Base-by-base conservation (phyloP, 2,888 invertebrate species). In the Choristoneura rosaceana region DNA sequence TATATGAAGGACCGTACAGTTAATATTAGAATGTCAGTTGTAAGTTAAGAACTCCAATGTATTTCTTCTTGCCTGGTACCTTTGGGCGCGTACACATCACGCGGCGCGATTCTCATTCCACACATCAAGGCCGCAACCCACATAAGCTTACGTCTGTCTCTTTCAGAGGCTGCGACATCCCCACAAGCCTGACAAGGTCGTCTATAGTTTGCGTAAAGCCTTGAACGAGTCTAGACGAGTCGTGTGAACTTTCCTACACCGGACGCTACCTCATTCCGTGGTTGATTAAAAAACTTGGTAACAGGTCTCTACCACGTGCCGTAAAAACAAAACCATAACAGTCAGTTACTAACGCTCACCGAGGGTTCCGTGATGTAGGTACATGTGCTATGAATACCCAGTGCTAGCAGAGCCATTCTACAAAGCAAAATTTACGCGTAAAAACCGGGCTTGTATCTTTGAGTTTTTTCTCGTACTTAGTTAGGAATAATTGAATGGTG, bases 91-190 rank as follows among this genome's bases (percentile, higher is more conserved):
- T 91, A 90, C 89, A 88, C 86, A 83, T 84, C 87, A 84, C 86
- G 84, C 84, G 84, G 80, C 86, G 84, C 83, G 84, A 79, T 84
- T 88, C 85, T 86, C 85, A 85, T 87, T 87, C 87, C 87, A 88
- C 84, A 87, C 84, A 92, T 91, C 90, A 92, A 92, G 92, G 91
- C 89, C 91, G 84, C 84, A 82, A 82, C 86, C 84, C 84, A 87
- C 87, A 88, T 86, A 85, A 86, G 82, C 83, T 84, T 81, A 75
- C 60, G 65, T 78, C 73, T 73, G 74, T 87, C 87, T 84, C 90
- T 81, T 81, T 88, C 85, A 71, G 84, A 78, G 84, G 62, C 74
- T 69, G 68, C 61, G 47, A 73, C 76, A 74, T 71, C 74, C 10
- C 76, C 60, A 76, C 74, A 76, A 70, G 82, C 76, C 73, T 73